Conservation (phyloP, 2,113 vertebrate genomes). For the Delphinus delphis region DNA sequence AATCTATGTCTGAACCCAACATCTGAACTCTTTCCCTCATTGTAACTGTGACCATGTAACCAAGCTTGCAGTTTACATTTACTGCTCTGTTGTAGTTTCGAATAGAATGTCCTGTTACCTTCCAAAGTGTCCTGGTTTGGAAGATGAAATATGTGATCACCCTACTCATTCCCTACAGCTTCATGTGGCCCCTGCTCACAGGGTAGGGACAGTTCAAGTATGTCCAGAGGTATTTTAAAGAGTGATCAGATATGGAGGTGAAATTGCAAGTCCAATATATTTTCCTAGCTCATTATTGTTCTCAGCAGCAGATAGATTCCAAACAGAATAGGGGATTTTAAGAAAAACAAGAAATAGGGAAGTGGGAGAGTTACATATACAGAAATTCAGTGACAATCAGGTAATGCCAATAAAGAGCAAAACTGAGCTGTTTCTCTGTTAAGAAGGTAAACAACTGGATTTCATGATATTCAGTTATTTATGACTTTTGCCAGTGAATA, state of each 20-base stretch:
- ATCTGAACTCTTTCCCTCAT: neutral
- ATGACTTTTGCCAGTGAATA: neutral
- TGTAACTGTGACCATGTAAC: neutral
- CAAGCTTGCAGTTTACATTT: neutral
- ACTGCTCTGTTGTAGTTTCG: neutral
- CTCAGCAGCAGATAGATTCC: neutral
- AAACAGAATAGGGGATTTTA: neutral
- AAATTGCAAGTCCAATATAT: neutral
- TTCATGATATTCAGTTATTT: neutral
- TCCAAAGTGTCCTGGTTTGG: neutral
- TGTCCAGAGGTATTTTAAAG: neutral
- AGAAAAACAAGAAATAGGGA: neutral
- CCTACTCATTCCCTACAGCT: neutral
- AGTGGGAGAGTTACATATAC: neutral
- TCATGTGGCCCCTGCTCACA: neutral
- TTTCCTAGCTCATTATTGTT: neutral
- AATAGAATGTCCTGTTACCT: neutral
- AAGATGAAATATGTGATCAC: neutral
- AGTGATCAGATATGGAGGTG: neutral
- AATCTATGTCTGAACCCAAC: neutral
- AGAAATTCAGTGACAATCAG: neutral
- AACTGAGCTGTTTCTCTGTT: neutral
- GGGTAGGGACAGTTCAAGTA: neutral
- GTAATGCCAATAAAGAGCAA: neutral
- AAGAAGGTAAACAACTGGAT: neutral